Evolutionary conservation across 2,797 vertebrate genomes (phyloP).

Genomic region (Gymnodraco acuticeps): DNA sequence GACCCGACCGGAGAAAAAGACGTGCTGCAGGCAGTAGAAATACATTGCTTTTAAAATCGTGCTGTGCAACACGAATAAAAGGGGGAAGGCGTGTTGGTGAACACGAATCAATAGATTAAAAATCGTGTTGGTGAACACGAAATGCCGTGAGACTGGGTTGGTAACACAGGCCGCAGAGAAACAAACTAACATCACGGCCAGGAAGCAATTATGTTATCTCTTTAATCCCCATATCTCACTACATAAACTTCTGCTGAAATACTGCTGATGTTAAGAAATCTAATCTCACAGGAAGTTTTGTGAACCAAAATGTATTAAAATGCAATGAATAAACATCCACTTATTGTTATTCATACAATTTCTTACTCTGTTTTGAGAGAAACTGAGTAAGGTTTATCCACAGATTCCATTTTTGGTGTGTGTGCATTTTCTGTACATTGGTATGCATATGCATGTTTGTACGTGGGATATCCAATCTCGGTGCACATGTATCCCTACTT

Average conservation of each 20-base stretch:
- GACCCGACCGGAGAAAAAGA: too few relatives aligned
- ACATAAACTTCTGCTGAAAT: constrained; percentile 17
- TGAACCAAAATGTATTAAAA: constrained; percentile 37
- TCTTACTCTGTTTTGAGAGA: constrained; percentile 4
- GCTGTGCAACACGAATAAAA: too few relatives aligned
- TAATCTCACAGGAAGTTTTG: constrained; percentile 27
- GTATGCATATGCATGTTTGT: constrained; percentile 37
- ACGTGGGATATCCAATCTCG: constrained; percentile 13
- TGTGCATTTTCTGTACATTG: constrained; percentile 21
- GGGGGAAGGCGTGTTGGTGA: too few relatives aligned
- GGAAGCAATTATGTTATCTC: constrained; percentile 15
- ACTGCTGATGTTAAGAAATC: constrained; percentile 20
- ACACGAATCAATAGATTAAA: too few relatives aligned
- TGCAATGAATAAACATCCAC: constrained; percentile 54
- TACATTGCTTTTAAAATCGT: too few relatives aligned
- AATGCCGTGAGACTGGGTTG: too few relatives aligned
- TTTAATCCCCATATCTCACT: constrained; percentile 24
- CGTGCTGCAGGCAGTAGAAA: too few relatives aligned
- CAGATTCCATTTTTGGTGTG: constrained; percentile 24
- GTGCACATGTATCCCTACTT: constrained; percentile 51
- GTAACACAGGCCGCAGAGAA: neutral
- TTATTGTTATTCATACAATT: neutral
- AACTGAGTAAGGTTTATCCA: constrained; percentile 13
- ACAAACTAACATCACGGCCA: neutral
- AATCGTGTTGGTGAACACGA: too few relatives aligned